Evolutionary conservation across 2,797 vertebrate genomes (phyloP).

Genomic region (Pseudochromis fuscus): DNA sequence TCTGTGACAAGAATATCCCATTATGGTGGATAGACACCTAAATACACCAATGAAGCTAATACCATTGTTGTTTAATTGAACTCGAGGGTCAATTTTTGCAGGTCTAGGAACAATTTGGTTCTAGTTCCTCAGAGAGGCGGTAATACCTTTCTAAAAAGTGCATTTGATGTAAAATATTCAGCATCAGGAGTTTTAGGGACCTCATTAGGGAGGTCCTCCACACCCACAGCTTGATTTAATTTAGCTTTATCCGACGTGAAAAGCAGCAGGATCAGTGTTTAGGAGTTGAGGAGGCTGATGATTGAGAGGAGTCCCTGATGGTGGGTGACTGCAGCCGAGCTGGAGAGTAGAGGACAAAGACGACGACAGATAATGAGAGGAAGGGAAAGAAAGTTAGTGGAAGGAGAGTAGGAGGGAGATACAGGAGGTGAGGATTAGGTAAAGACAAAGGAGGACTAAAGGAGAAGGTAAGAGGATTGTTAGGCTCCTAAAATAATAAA

Average conservation of each 20-base stretch:
- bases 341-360: constrained; percentile 1
- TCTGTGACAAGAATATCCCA: neutral
- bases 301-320: constrained; percentile 8
- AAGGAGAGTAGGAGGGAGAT: neutral
- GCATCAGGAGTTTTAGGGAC: neutral
- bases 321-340: constrained; percentile 1
- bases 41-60: neutral
- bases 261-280: neutral
- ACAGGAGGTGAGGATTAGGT: neutral
- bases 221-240: neutral
- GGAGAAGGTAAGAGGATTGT: neutral
- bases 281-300: neutral
- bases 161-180: neutral
- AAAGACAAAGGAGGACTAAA: neutral
- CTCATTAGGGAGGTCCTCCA: neutral
- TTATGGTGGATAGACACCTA: neutral
- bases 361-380: constrained; percentile 6
- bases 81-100: neutral
- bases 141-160: neutral
- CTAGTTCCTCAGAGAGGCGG: neutral
- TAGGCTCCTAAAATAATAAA: constrained; percentile 18
- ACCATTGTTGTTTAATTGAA: neutral
- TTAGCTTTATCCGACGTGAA: neutral
- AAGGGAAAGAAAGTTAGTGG: neutral
- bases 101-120: too few species aligned